Evolutionary conservation across 2,888 invertebrate species (phyloP).

Genomic region (Noctua janthe): DNA sequence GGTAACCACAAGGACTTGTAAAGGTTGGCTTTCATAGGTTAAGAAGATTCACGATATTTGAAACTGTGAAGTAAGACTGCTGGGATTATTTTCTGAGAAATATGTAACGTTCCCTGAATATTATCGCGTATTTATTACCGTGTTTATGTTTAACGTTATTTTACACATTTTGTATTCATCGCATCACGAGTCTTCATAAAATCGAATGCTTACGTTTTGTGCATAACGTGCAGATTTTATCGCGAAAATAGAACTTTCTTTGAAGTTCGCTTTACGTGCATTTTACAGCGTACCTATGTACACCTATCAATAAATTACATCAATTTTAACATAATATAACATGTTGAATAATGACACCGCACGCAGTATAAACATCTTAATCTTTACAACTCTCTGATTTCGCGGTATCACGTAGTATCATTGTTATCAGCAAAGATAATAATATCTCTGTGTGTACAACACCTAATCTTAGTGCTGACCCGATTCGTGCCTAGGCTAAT

Average conservation of each 20-base stretch:
- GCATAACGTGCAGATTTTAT: slow-evolving; percentile 22
- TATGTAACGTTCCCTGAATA: slow-evolving; percentile 32
- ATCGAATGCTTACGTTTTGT: slow-evolving; percentile 19
- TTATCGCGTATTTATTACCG: slow-evolving; percentile 39
- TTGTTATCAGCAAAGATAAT: slow-evolving; percentile 74
- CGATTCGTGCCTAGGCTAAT: slow-evolving; percentile 83
- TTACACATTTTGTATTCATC: slow-evolving; percentile 28
- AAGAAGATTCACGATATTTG: slow-evolving; percentile 52
- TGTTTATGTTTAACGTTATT: slow-evolving; percentile 46
- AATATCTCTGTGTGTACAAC: slow-evolving; percentile 78
- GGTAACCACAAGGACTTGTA: slow-evolving; percentile 53
- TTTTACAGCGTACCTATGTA: slow-evolving; percentile 4
- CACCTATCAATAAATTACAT: slow-evolving; percentile 58
- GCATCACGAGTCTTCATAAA: slow-evolving; percentile 41
- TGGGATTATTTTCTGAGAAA: slow-evolving; percentile 53
- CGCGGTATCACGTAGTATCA: slow-evolving; percentile 78
- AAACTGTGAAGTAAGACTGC: slow-evolving; percentile 50
- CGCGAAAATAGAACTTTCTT: slow-evolving; percentile 28
- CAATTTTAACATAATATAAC: slow-evolving; percentile 51
- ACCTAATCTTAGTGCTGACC: slow-evolving; percentile 86
- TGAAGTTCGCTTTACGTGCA: slow-evolving; percentile 25
- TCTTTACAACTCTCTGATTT: slow-evolving; percentile 86
- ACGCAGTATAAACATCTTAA: slow-evolving; percentile 73
- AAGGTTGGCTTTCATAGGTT: slow-evolving; percentile 57
- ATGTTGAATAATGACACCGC: slow-evolving; percentile 66